phyloP scores from a whole-genome alignment of 2,113 vertebrate species.

The Epinephelus cyanopodus region DNA sequence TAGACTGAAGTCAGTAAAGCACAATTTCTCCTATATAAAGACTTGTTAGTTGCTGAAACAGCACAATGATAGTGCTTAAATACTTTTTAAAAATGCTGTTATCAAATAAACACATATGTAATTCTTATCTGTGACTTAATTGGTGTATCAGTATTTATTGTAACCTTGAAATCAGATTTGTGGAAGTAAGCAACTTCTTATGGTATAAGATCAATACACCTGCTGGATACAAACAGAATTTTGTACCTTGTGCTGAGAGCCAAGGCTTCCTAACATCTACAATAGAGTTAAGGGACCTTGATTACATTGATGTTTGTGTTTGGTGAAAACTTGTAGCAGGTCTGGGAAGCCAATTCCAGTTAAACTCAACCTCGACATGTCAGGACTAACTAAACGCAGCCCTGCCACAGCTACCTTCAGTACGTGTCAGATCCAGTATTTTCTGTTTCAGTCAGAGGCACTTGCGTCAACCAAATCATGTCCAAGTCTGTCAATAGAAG shows the following conservation, averaged over 20 bases:
- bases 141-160: neutral
- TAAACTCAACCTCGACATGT: conserved; percentile 32
- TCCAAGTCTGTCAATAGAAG: neutral
- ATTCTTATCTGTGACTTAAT: neutral
- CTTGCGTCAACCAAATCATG: neutral
- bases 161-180: conserved; percentile 28
- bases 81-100: neutral
- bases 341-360: conserved; percentile 29
- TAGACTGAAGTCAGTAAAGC: neutral
- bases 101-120: neutral
- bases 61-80: neutral
- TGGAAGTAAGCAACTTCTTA: conserved; percentile 10
- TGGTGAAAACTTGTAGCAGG: conserved; percentile 33
- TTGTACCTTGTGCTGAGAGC: conserved; percentile 28
- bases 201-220: conserved; percentile 34
- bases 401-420: neutral
- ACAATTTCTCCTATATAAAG: neutral
- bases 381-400: conserved; percentile 13
- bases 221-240: conserved; percentile 16
- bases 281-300: conserved; percentile 35
- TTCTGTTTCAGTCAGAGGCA: conserved; percentile 3
- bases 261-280: conserved; percentile 28
- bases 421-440: conserved; percentile 1
- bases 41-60: neutral
- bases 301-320: conserved; percentile 55